These are phyloP conservation scores for Amblyjoppa proteus DNA, from an alignment of 2,888 invertebrate genomes.

Conservation along the genomic window DNA sequence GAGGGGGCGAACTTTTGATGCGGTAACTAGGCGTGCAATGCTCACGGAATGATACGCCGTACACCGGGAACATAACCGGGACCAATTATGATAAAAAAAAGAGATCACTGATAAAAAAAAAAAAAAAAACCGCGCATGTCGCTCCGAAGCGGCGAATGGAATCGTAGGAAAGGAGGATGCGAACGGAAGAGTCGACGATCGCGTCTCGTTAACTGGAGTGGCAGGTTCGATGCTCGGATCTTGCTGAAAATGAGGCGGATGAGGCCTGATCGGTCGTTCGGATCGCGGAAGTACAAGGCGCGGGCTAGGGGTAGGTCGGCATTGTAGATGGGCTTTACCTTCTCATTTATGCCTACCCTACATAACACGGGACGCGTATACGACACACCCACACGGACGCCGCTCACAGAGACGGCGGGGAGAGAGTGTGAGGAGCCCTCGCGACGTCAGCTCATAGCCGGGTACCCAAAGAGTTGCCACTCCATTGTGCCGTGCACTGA, in stretches of 20 bases:
- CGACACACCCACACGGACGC: slow-evolving; percentile 46
- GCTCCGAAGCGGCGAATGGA: neutral
- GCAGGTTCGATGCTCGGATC: neutral
- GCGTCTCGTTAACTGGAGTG: slow-evolving; percentile 29
- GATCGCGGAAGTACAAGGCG: slow-evolving; percentile 68
- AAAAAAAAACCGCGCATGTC: neutral
- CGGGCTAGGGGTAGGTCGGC: slow-evolving; percentile 69
- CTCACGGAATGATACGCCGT: slow-evolving; percentile 58
- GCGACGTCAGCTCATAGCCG: slow-evolving; percentile 69
- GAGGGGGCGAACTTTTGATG: neutral
- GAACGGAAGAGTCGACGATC: neutral
- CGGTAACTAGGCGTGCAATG: slow-evolving; percentile 51
- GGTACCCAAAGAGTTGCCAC: slow-evolving; percentile 81
- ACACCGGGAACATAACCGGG: slow-evolving; percentile 46
- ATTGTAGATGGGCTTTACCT: slow-evolving; percentile 66
- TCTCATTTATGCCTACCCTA: slow-evolving; percentile 51
- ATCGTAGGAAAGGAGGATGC: neutral
- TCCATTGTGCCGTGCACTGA: slow-evolving; percentile 82
- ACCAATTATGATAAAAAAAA: neutral
- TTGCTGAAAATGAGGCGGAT: slow-evolving; percentile 30
- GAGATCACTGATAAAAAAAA: no score
- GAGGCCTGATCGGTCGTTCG: slow-evolving; percentile 53
- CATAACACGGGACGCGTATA: slow-evolving; percentile 52
- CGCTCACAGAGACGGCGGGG: neutral
- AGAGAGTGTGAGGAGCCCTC: slow-evolving; percentile 45